A percentile compares a stretch with the other conserved stretches of the same genome.
Evolutionary conservation across 2,113 vertebrate species (phyloP).

Genomic region (Recurvirostra avosetta): DNA sequence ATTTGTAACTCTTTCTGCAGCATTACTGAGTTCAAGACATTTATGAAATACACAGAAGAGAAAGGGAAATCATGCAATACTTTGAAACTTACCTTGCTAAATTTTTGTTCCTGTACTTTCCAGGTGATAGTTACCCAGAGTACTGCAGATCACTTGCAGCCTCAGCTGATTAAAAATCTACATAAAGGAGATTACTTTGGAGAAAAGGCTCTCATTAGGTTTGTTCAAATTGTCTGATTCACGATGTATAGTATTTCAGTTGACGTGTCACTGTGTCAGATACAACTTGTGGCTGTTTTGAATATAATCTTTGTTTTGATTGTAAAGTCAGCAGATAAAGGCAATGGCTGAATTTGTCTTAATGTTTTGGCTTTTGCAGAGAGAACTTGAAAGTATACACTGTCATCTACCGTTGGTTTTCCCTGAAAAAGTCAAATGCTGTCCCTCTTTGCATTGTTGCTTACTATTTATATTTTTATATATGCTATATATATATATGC

Average conservation of each 20-base stretch:
- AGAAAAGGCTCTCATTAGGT: conserved; percentile 95
- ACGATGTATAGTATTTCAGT: not conserved
- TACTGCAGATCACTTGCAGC: conserved; percentile 78
- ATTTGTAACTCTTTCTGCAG: not conserved
- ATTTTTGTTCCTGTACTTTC: not conserved
- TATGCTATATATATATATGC: no score
- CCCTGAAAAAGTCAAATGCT: not conserved
- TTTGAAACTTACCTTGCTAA: not conserved
- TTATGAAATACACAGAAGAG: not conserved
- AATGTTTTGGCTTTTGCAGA: not conserved
- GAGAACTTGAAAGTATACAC: not conserved
- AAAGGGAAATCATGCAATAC: not conserved
- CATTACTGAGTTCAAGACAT: not conserved
- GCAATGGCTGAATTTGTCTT: not conserved
- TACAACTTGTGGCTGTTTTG: not conserved
- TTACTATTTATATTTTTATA: not conserved
- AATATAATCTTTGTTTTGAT: not conserved
- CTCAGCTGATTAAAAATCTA: conserved; percentile 89
- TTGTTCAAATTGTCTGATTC: not conserved
- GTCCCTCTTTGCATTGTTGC: not conserved
- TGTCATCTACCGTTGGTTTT: not conserved
- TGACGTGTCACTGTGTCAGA: not conserved
- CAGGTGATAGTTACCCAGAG: conserved; percentile 91
- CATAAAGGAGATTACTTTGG: conserved; percentile 91
- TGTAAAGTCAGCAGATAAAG: not conserved